These are phyloP conservation scores for Montipora cactus DNA, from an alignment of 64 coral and sea anemone species.

Conservation along the genomic window DNA sequence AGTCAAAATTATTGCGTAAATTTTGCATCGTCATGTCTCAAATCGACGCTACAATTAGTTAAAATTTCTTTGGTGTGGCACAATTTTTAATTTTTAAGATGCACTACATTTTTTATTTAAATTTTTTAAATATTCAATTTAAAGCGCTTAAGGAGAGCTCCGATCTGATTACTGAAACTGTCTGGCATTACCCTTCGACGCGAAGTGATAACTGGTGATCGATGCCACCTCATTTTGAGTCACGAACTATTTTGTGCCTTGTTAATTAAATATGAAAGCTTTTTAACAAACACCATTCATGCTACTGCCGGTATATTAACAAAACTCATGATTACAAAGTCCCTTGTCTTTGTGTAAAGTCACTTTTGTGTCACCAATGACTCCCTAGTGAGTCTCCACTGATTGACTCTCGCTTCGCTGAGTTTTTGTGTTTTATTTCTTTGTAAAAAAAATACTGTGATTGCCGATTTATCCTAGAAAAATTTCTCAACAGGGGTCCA, in stretches of 20 bases:
- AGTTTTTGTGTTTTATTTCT: slow-evolving; percentile 12
- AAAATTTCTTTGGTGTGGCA: background rate
- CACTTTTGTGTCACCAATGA: slow-evolving; percentile 26
- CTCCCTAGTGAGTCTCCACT: background rate
- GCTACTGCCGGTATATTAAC: slow-evolving; percentile 20
- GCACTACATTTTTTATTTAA: background rate
- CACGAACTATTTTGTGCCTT: background rate
- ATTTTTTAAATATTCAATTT: background rate
- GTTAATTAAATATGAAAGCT: slow-evolving; percentile 39
- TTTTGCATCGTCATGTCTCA: background rate
- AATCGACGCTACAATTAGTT: background rate
- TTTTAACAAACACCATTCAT: slow-evolving; percentile 33
- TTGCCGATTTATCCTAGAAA: slow-evolving; percentile 13
- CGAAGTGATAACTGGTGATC: background rate
- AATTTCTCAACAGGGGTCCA: slow-evolving; percentile 23
- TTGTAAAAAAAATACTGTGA: slow-evolving; percentile 1
- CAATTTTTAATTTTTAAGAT: background rate
- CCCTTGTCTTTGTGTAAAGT: background rate
- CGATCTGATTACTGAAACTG: background rate
- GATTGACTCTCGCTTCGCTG: background rate
- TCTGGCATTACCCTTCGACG: background rate
- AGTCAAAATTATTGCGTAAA: background rate
- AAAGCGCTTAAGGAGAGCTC: background rate
- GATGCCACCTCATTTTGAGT: background rate
- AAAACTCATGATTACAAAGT: slow-evolving; percentile 38